Base-by-base conservation (phyloP, 2,888 invertebrate genomes). In the Sarcophaga rosellei region DNA sequence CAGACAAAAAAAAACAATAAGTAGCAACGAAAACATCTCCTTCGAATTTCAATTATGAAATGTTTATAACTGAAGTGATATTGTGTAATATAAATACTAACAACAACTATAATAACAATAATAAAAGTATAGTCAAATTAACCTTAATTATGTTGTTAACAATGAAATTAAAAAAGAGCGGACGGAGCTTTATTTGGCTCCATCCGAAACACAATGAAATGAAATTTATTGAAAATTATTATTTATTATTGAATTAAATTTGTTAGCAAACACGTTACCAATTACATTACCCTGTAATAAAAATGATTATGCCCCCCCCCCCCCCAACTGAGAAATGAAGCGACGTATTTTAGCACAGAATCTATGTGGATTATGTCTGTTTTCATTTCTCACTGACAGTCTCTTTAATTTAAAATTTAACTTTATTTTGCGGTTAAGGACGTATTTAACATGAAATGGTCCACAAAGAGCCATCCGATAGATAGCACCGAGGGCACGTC, bases 91-190 rank as follows among this genome's bases (percentile, higher is more conserved):
- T 11, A 45, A 3, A 45, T 4, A 45, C 1, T 4, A 45, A 45
- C 45, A 45, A 78, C 3, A 23, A 3, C 23, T 23, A 2, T 23
- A 23, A 23, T 23, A 23, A 23, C 23, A 23, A 23, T 23, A 23
- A 23, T 23, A 23, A 23, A 23, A 23, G 3, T 2, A 1, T 72
- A 25, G 61, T 5, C 35, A 84, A 84, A 84, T 76, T 80, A 80
- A 84, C 75, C 65, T 72, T 80, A 84, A 84, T 84, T 84, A 84
- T 76, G 61, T 75, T 79, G 79, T 84, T 66, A 63, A 72, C 23
- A 23, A 23, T 23, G 3, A 23, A 23, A 23, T 23, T 23, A 23
- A 23, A 23, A 23, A 23, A 80, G 45, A 3, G 45, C 45, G 12
- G 12, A 12, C 8, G 45, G 12, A 45, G 45, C 12, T n/a, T n/a